phyloP scores from a whole-genome alignment of 2,888 invertebrate species.

The Amphipyra tragopoginis region DNA sequence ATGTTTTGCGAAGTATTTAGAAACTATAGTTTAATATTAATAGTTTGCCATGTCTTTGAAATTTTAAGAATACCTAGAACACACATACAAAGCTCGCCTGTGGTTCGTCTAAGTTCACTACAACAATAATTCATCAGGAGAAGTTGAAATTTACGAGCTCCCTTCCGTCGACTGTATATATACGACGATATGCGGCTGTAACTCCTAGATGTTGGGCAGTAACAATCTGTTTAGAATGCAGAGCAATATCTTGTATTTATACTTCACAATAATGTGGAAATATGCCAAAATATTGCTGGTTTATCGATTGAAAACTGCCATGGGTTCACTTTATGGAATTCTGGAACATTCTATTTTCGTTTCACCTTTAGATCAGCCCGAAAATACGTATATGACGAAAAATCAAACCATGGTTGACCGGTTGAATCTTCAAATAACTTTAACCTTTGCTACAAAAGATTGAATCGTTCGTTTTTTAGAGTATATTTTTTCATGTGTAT shows the following conservation, averaged over 20 bases:
- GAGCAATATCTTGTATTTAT: slow-evolving; percentile 2
- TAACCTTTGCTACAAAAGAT: slow-evolving; percentile 29
- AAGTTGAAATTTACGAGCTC: slow-evolving; percentile 34
- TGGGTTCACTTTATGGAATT: not conserved
- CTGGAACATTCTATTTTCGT: slow-evolving; percentile 37
- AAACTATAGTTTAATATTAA: not conserved
- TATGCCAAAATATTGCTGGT: slow-evolving; percentile 1
- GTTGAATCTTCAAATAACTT: slow-evolving; percentile 23
- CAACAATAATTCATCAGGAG: slow-evolving; percentile 28
- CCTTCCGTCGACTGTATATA: not conserved
- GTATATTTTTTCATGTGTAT: slow-evolving; percentile 26
- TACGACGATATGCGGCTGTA: not conserved
- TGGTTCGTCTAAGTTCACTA: slow-evolving; percentile 16
- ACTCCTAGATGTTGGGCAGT: slow-evolving; percentile 1
- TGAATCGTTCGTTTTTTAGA: slow-evolving; percentile 1
- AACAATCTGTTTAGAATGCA: slow-evolving; percentile 10
- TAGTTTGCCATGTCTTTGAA: not conserved
- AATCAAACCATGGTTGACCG: slow-evolving; percentile 37
- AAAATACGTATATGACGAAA: slow-evolving; percentile 39
- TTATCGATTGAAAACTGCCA: slow-evolving; percentile 4
- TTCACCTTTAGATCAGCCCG: slow-evolving; percentile 39
- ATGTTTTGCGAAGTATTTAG: too few species aligned
- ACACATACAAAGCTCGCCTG: slow-evolving; percentile 8
- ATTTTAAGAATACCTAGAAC: slow-evolving; percentile 14
- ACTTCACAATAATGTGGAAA: not conserved